These are phyloP conservation scores for Clarias pachynema DNA, from an alignment of 2,797 vertebrate genomes.

Conservation along the genomic window DNA sequence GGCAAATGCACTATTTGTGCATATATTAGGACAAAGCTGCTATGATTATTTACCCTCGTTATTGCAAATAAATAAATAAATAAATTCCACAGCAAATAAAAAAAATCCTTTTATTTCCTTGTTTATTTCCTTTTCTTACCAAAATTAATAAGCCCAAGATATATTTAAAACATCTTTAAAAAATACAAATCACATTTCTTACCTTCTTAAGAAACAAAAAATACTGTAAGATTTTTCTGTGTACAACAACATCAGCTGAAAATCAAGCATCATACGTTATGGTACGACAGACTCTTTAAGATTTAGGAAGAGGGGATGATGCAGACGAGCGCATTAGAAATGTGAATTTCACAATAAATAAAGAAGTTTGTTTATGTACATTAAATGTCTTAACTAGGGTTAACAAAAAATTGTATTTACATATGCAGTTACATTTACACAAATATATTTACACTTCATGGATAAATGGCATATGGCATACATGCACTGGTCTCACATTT, in stretches of 20 bases:
- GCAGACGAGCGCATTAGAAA: background rate
- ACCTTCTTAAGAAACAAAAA: background rate
- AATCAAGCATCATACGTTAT: conserved; percentile 19
- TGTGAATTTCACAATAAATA: conserved; percentile 73
- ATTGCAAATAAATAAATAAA: background rate
- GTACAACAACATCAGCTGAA: conserved; percentile 12
- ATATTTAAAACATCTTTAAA: background rate
- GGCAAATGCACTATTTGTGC: background rate
- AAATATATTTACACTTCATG: conserved; percentile 67
- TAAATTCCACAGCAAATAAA: background rate
- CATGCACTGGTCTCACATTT: background rate
- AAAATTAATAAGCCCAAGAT: background rate
- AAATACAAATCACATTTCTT: background rate
- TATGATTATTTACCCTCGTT: background rate
- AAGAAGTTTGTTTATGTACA: conserved; percentile 67
- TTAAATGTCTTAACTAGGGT: conserved; percentile 39
- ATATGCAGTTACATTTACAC: conserved; percentile 62
- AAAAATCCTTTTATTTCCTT: background rate
- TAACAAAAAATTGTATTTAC: conserved; percentile 67
- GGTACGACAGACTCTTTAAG: background rate
- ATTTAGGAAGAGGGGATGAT: conserved; percentile 9
- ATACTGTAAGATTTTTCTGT: background rate
- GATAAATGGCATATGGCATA: background rate
- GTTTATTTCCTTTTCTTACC: background rate
- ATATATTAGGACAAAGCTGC: background rate